Base-by-base conservation (phyloP, 23 tunicate genomes). In the Phallusia fumigata region DNA sequence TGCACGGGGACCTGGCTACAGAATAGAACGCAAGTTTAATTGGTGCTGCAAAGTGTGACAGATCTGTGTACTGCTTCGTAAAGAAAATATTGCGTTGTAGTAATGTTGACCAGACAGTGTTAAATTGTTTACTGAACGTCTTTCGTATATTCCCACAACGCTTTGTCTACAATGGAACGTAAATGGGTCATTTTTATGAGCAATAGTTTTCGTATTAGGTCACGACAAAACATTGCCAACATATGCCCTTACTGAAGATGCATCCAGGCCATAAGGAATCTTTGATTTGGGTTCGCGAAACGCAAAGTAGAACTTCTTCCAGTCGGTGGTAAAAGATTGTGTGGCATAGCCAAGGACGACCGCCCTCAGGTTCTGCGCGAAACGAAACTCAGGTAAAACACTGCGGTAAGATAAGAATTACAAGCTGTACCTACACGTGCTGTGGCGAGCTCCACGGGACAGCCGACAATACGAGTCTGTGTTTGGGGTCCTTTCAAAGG, bases 1-100 rank as follows among this genome's bases (percentile, higher is more conserved):
- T 34, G 97, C 87, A 26, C 97, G 85, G 1, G 97, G 88, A 11
- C 97, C 97, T 30, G 97, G 89, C 97, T 92, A 80, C 31, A 83
- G 64, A 18, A 40, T 10, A 40, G 10, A 40, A 40, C 47, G n/a
- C n/a, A 40, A 40, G 47, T 40, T 5, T 40, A 3, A 40, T 40
- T 5, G n/a, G n/a, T n/a, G n/a, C n/a, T n/a, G n/a, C n/a, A n/a
- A n/a, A n/a, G n/a, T n/a, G n/a, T n/a, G n/a, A n/a, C n/a, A n/a
- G n/a, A n/a, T n/a, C n/a, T n/a, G n/a, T n/a, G n/a, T n/a, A n/a
- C n/a, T n/a, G n/a, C n/a, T n/a, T n/a, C n/a, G n/a, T n/a, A n/a
- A n/a, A n/a, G n/a, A n/a, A n/a, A n/a, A n/a, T n/a, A n/a, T n/a
- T n/a, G n/a, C n/a, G n/a, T n/a, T n/a, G n/a, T n/a, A n/a, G n/a